Evolutionary conservation across 2,113 vertebrate genomes (phyloP).

Genomic region (Hemiprocne comata): DNA sequence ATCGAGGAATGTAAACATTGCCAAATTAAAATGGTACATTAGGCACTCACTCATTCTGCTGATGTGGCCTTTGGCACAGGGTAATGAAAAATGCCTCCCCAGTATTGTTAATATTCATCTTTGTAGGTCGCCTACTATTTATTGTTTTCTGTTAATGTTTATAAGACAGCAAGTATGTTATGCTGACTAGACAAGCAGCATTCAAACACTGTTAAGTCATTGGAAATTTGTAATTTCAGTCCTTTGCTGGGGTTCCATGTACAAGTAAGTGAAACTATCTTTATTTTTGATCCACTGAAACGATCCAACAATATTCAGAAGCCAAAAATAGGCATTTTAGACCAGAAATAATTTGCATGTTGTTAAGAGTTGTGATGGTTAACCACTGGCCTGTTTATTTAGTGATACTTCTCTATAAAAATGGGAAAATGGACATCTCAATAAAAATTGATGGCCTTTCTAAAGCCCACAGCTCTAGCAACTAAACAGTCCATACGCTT

Average conservation of each 20-base stretch:
- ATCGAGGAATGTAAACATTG: not conserved
- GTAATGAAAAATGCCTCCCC: not conserved
- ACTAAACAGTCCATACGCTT: not conserved
- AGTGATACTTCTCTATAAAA: not conserved
- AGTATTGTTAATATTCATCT: not conserved
- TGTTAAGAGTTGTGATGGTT: not conserved
- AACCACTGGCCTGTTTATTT: not conserved
- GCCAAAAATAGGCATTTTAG: not conserved
- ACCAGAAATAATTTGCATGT: not conserved
- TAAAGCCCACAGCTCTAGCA: not conserved
- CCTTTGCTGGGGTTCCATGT: not conserved
- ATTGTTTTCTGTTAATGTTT: not conserved
- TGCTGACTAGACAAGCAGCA: not conserved
- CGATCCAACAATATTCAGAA: not conserved
- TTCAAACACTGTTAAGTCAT: not conserved
- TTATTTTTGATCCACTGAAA: not conserved
- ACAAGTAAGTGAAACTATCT: not conserved
- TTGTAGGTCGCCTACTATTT: not conserved
- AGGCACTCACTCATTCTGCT: not conserved
- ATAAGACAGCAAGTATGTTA: not conserved
- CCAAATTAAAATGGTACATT: not conserved
- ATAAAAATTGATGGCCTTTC: not conserved
- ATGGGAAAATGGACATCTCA: not conserved
- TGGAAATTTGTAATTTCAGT: not conserved
- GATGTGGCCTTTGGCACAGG: not conserved